Evolutionary conservation across 1,140 invertebrate species (phyloP), one percentile per base, ranked within the genome.

Genomic region (Alviniconcha marisindica): DNA sequence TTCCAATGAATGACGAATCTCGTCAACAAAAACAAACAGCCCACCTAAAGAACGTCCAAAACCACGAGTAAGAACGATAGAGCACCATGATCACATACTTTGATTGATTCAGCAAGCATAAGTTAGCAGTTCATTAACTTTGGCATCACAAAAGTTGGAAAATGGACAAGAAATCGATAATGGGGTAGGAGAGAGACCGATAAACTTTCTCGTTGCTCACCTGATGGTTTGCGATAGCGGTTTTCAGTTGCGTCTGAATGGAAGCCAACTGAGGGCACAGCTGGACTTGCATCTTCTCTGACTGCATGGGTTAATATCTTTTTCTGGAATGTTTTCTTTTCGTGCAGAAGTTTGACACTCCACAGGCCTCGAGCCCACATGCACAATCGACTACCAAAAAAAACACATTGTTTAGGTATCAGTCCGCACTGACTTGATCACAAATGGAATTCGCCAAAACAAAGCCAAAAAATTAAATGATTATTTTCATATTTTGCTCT

Each of bases 201-300:
- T 84, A 84, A 87, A 84, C 74, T 82, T 83, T 83, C 54, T 84
- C 82, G 66, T n/a, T 77, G 56, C 85, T 87, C 88, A 93, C 92
- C 92, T 93, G 92, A 88, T 93, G 92, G 87, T 88, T 93, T 87
- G 91, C 91, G 60, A 92, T 92, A n/a, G 92, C 91, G 54, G 88
- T 81, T 89, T 91, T 93, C 80, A 93, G 87, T 86, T 93, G 91
- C 18, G 86, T 84, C 83, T 91, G 90, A 69, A 93, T 90, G 14
- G 83, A 82, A 85, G 91, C 88, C 21, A 93, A 83, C 83, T 92
- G 92, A 85, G 89, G 86, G 42, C 33, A 71, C 69, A 71, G 36
- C 36, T 71, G 69, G 36, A 40, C 69, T 18, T 31, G 36, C 69
- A 71, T 71, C 12, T 36, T 71, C 40, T 71, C 69, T 71, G 69